phyloP scores from a whole-genome alignment of 2,888 invertebrate genomes.

The Chloroclysta siterata region DNA sequence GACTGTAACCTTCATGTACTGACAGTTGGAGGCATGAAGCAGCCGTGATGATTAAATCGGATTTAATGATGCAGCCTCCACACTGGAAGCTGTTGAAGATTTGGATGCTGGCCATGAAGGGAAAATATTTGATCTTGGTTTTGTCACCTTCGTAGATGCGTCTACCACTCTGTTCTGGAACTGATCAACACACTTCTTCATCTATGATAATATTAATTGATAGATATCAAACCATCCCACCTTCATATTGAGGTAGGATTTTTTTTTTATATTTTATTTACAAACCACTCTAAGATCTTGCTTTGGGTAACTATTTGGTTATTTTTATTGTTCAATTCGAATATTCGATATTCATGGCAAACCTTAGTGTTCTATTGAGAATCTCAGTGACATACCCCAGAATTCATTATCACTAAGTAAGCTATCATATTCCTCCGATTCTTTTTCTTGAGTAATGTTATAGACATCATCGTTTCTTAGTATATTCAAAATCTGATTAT shows the following conservation, averaged over 20 bases:
- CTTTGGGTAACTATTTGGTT: too few relatives aligned
- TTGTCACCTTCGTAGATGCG: conserved; percentile 60
- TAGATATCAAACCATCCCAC: too few relatives aligned
- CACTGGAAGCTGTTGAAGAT: conserved; percentile 68
- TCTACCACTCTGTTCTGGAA: conserved; percentile 43
- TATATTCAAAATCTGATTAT: conserved; percentile 24
- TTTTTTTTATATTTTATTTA: too few relatives aligned
- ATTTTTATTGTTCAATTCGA: too few relatives aligned
- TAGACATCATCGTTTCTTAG: conserved; percentile 5
- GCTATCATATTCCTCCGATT: conserved; percentile 34
- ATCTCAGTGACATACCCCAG: conserved; percentile 66
- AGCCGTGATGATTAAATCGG: conserved; percentile 69
- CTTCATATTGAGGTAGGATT: neutral
- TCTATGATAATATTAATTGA: too few relatives aligned
- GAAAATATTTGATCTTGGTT: conserved; percentile 62
- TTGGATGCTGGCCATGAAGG: conserved; percentile 71
- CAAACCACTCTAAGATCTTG: too few relatives aligned
- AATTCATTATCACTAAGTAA: conserved; percentile 52
- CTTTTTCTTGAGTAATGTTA: conserved; percentile 18
- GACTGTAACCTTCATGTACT: conserved; percentile 42
- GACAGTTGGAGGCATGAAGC: conserved; percentile 75
- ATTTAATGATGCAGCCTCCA: conserved; percentile 69
- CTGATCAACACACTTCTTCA: conserved; percentile 24
- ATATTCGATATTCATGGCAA: too few relatives aligned
- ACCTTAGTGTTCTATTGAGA: too few relatives aligned